phyloP scores from a whole-genome alignment of 2,113 vertebrate species.

The Tachuris rubrigastra region DNA sequence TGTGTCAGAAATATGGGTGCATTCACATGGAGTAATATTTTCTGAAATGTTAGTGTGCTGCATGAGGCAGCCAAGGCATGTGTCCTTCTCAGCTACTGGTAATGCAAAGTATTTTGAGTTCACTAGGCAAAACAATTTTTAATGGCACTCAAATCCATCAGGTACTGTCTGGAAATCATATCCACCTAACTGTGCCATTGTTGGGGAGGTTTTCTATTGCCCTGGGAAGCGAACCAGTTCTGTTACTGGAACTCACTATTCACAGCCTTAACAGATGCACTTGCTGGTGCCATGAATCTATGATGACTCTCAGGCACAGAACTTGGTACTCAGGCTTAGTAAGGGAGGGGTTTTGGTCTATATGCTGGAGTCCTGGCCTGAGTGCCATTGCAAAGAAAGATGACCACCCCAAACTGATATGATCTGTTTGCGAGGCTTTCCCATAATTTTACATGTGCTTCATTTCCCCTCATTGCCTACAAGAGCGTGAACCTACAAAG shows the following conservation, averaged over 20 bases:
- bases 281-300: fast-evolving
- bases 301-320: neutral
- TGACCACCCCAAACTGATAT: neutral
- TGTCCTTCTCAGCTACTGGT: neutral
- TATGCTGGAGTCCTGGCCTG: neutral
- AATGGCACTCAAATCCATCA: neutral
- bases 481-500: neutral
- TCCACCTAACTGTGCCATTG: neutral
- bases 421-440: neutral
- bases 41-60: neutral
- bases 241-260: neutral
- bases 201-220: neutral
- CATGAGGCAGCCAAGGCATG: neutral
- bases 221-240: neutral
- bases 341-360: neutral
- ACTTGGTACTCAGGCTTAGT: neutral
- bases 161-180: neutral
- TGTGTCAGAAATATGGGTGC: neutral
- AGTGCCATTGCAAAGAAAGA: neutral
- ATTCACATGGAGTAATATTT: neutral
- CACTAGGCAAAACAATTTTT: neutral
- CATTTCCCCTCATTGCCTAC: neutral
- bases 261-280: fast-evolving
- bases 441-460: fast-evolving
- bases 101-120: neutral